Conservation (phyloP, 2,113 vertebrate species). For the Equus przewalskii region DNA sequence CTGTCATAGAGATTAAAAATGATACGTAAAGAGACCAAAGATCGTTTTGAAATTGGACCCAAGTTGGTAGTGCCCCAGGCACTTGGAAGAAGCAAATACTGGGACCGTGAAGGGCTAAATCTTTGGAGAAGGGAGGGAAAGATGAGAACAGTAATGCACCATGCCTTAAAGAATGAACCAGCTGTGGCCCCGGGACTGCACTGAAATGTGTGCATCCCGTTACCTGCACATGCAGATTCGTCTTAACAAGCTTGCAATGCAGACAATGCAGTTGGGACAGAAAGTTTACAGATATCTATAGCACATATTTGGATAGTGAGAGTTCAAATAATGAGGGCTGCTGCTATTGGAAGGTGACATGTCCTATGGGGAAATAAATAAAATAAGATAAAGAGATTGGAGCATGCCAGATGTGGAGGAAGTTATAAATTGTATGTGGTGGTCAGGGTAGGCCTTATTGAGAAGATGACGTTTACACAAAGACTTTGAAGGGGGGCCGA, state of each 20-base stretch:
- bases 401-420: background rate
- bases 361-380: background rate
- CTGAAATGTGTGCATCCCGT: background rate
- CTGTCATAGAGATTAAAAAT: background rate
- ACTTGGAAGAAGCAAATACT: background rate
- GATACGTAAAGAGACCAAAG: background rate
- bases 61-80: background rate
- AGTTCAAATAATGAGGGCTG: background rate
- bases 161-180: background rate
- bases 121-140: background rate
- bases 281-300: background rate
- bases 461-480: background rate
- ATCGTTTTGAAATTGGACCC: constrained; percentile 31
- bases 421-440: background rate
- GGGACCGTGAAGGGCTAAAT: background rate
- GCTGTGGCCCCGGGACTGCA: too few species aligned
- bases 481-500: background rate
- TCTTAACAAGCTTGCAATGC: background rate
- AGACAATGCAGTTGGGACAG: background rate
- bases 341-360: background rate
- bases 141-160: background rate
- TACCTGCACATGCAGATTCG: background rate
- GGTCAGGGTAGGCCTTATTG: background rate
- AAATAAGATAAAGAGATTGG: background rate
- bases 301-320: background rate